phyloP scores from a whole-genome alignment of 2,888 invertebrate species.

The Megaustenia siamemsis region DNA sequence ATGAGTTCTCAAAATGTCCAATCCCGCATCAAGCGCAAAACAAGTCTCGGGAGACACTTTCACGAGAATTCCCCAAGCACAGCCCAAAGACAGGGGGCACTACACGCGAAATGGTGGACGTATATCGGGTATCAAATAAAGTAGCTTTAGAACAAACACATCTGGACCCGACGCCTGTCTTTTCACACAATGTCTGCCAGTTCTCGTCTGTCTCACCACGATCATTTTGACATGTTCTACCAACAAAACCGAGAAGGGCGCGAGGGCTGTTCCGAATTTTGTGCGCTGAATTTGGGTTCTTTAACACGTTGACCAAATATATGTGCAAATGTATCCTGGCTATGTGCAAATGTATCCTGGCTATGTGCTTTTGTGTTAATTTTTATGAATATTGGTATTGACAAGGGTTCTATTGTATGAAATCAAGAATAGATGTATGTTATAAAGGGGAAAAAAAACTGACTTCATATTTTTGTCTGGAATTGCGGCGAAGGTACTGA shows the following conservation, averaged over 20 bases:
- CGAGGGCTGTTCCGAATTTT: not conserved
- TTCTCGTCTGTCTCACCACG: not conserved
- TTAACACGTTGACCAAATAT: not conserved
- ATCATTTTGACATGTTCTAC: not conserved
- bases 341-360: not conserved
- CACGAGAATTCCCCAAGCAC: not conserved
- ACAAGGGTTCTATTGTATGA: not conserved
- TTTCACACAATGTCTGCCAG: not conserved
- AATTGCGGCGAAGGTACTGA: too few species aligned
- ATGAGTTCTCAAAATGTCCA: not conserved
- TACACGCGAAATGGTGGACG: not conserved
- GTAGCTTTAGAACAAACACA: not conserved
- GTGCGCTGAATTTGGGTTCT: not conserved
- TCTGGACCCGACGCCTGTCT: not conserved
- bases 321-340: conserved; percentile 19
- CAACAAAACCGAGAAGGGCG: not conserved
- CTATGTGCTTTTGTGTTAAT: not conserved
- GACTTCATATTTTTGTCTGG: too few species aligned
- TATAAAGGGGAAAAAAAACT: too few species aligned
- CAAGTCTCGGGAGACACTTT: not conserved
- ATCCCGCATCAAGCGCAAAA: not conserved
- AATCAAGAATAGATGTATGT: too few species aligned
- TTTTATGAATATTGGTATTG: conserved; percentile 4
- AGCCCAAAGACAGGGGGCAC: not conserved
- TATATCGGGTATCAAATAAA: conserved; percentile 20